A percentile compares a stretch with the other conserved stretches of the same genome.
phyloP scores from a whole-genome alignment of 2,113 vertebrate species.

The Lepisosteus osseus region DNA sequence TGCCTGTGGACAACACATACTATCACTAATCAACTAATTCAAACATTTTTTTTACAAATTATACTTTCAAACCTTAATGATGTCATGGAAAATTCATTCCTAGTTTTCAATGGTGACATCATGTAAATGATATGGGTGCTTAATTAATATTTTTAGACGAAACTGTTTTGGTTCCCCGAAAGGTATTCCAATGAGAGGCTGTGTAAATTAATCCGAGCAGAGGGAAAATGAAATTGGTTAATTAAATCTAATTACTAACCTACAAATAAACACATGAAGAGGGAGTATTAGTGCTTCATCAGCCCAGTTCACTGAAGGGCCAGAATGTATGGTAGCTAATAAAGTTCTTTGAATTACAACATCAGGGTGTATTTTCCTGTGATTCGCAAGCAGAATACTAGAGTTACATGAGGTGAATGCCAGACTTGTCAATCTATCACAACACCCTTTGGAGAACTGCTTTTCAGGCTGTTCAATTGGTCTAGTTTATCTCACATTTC shows the following conservation, averaged over 20 bases:
- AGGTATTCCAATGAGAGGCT: constrained; percentile 11
- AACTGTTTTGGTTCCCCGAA: constrained; percentile 1
- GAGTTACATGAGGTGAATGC: neutral
- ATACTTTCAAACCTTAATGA: constrained; percentile 7
- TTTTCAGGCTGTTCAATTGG: no score
- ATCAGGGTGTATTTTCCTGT: neutral
- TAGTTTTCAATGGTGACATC: constrained; percentile 10
- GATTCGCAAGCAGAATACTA: neutral
- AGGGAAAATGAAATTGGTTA: constrained; percentile 22
- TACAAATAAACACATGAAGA: neutral
- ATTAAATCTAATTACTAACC: constrained; percentile 15
- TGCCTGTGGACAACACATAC: neutral
- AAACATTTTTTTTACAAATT: neutral
- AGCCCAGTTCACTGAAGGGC: neutral
- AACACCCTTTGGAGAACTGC: no score
- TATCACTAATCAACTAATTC: neutral
- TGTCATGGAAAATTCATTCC: constrained; percentile 12
- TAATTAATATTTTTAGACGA: constrained; percentile 11
- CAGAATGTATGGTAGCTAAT: neutral
- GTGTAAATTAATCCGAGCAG: constrained; percentile 7
- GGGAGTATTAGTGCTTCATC: neutral
- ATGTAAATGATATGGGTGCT: constrained; percentile 16
- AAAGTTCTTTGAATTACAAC: neutral
- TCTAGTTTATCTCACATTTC: no score
- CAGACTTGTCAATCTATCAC: neutral